phyloP scores from a whole-genome alignment of 2,888 invertebrate species.

The Vanessa cardui region DNA sequence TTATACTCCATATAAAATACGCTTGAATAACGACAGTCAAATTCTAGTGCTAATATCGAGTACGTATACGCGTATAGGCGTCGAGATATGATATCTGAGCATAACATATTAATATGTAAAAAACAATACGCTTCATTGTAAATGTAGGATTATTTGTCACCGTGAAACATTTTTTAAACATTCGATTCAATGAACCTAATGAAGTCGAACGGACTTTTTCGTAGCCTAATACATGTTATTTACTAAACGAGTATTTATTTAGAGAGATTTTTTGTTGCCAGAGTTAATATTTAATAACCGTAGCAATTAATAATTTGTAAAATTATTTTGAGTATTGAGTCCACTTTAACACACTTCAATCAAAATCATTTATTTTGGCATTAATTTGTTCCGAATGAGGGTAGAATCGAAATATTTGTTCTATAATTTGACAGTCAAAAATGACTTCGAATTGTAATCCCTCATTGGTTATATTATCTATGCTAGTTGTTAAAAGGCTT shows the following conservation, averaged over 20 bases:
- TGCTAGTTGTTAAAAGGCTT: not conserved
- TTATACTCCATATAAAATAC: slow-evolving; percentile 33
- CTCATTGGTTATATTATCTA: not conserved
- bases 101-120: slow-evolving; percentile 20
- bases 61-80: slow-evolving; percentile 37
- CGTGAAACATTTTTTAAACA: not conserved
- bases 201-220: not conserved
- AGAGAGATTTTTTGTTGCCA: not conserved
- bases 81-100: slow-evolving; percentile 48
- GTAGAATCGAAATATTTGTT: not conserved
- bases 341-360: not conserved
- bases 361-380: not conserved
- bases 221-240: not conserved
- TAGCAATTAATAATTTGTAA: not conserved
- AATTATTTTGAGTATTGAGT: not conserved
- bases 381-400: not conserved
- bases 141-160: not conserved
- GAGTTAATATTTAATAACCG: not conserved
- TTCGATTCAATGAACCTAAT: slow-evolving; percentile 2
- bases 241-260: not conserved
- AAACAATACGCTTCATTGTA: slow-evolving; percentile 2
- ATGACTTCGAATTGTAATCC: not conserved
- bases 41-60: slow-evolving; percentile 26
- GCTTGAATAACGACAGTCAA: slow-evolving; percentile 8
- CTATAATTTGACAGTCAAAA: not conserved